These are phyloP conservation scores for Dioctria rufipes DNA, from an alignment of 2,888 invertebrate genomes.

Conservation along the genomic window DNA sequence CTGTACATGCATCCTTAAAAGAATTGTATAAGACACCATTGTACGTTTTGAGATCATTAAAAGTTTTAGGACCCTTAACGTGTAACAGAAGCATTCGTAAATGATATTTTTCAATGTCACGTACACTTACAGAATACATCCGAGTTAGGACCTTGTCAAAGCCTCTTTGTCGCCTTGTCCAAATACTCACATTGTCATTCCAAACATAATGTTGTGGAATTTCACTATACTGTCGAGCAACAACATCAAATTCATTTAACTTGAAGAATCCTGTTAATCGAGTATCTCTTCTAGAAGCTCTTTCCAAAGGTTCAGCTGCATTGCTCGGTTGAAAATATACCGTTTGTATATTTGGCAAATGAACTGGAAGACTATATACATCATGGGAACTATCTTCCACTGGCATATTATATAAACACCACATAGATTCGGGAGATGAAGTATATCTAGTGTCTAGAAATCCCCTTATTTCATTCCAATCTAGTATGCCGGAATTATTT, in stretches of 20 bases:
- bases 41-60: constrained; percentile 55
- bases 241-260: constrained; percentile 36
- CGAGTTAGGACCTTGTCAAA: constrained; percentile 56
- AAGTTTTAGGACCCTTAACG: constrained; percentile 57
- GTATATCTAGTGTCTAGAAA: too few relatives aligned
- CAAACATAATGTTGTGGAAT: constrained; percentile 41
- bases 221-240: constrained; percentile 42
- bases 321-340: too few relatives aligned
- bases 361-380: too few relatives aligned
- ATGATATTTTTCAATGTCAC: constrained; percentile 57
- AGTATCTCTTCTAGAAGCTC: neutral
- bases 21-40: constrained; percentile 55
- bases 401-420: too few relatives aligned
- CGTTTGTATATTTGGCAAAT: too few relatives aligned
- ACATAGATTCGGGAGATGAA: too few relatives aligned
- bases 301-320: too few relatives aligned
- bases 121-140: constrained; percentile 57
- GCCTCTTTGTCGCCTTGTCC: constrained; percentile 52
- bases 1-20: constrained; percentile 9
- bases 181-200: neutral
- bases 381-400: too few relatives aligned
- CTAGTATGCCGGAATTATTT: neutral
- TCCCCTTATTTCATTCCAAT: too few relatives aligned
- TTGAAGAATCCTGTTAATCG: constrained; percentile 39
- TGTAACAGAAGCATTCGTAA: constrained; percentile 56